Conservation (phyloP, 2,113 vertebrate species). For the Perca flavescens region DNA sequence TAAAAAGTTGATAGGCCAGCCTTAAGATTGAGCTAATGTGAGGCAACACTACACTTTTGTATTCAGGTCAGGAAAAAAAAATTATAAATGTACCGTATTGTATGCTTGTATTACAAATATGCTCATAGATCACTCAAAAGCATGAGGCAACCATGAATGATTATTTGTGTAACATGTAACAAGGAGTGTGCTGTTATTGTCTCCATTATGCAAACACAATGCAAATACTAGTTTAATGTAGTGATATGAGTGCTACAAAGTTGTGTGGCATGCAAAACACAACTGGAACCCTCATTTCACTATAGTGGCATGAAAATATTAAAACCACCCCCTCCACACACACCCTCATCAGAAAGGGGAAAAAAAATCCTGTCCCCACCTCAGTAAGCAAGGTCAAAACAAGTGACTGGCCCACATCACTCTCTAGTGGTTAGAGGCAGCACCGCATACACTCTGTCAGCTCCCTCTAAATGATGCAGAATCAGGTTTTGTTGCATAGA, state of each 20-base stretch:
- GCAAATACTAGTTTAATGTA: conserved; percentile 59
- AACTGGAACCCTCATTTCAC: conserved; percentile 28
- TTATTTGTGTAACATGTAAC: conserved; percentile 31
- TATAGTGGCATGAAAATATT: conserved; percentile 32
- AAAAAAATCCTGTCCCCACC: conserved; percentile 34
- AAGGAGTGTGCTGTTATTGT: conserved; percentile 46
- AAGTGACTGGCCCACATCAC: conserved; percentile 66
- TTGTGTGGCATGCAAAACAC: conserved; percentile 66
- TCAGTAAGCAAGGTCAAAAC: conserved; percentile 78
- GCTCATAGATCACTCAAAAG: not conserved
- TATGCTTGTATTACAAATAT: not conserved
- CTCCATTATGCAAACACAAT: conserved; percentile 61
- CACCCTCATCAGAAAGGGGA: conserved; percentile 1
- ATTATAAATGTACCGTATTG: not conserved
- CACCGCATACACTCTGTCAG: conserved; percentile 19
- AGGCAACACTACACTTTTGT: not conserved
- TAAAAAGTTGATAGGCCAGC: not conserved
- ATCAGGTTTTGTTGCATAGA: conserved; percentile 42
- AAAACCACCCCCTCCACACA: conserved; percentile 2
- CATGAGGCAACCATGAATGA: not conserved
- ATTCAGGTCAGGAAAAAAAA: not conserved
- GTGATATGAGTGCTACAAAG: conserved; percentile 42
- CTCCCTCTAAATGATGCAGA: conserved; percentile 20
- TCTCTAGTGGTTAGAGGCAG: conserved; percentile 68
- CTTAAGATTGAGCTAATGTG: conserved; percentile 2